Conservation (phyloP, 1,140 invertebrate species). For the Drosophila athabasca region DNA sequence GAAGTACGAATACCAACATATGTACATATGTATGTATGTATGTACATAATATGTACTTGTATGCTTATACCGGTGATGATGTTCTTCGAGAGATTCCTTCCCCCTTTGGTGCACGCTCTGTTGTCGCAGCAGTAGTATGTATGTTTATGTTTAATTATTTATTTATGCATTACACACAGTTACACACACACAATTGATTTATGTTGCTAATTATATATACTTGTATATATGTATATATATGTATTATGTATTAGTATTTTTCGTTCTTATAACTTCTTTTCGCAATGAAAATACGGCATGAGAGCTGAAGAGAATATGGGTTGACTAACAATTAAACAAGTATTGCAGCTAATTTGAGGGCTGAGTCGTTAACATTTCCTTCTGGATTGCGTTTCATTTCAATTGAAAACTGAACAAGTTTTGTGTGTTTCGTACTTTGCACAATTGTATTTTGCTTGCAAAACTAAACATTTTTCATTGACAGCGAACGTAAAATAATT, state of each 20-base stretch:
- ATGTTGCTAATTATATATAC: conserved; percentile 73
- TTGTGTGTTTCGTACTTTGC: conserved; percentile 33
- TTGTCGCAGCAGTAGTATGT: conserved; percentile 49
- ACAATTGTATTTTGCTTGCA: conserved; percentile 51
- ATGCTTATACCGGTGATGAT: conserved; percentile 16
- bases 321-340: conserved; percentile 76
- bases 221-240: conserved; percentile 33
- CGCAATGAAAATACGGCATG: conserved; percentile 78
- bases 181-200: conserved; percentile 79
- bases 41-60: conserved; percentile 25
- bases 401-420: conserved; percentile 71
- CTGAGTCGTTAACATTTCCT: conserved; percentile 23
- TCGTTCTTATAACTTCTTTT: conserved; percentile 66
- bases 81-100: conserved; percentile 23
- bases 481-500: conserved; percentile 49
- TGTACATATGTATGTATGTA: conserved; percentile 26
- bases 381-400: conserved; percentile 35
- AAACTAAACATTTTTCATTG: conserved; percentile 56
- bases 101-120: conserved; percentile 32
- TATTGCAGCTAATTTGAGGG: conserved; percentile 61
- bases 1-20: conserved; percentile 6
- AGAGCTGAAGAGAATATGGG: conserved; percentile 56
- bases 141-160: conserved; percentile 58
- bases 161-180: conserved; percentile 74
- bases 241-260: conserved; percentile 61